Percentiles rank a stretch among this genome's conserved stretches.
Conservation (phyloP, 2,113 vertebrate species). For the Petaurus breviceps region DNA sequence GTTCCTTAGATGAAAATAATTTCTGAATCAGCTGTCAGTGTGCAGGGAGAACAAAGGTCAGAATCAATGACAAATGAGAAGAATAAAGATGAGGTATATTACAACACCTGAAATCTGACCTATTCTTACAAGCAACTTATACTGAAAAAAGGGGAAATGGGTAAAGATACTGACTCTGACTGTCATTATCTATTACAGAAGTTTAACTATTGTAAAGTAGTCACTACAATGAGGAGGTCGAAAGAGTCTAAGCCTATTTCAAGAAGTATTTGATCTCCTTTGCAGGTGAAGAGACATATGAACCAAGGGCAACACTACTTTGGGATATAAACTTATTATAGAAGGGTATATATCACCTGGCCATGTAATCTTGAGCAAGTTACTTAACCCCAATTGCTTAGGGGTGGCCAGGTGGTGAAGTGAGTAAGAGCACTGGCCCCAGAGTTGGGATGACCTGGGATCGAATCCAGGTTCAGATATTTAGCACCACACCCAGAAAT, state of each 20-base stretch:
- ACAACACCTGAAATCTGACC: not conserved
- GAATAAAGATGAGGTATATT: not conserved
- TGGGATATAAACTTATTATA: not conserved
- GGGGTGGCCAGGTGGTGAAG: no score
- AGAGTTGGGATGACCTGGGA: no score
- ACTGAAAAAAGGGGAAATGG: not conserved
- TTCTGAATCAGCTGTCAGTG: no score
- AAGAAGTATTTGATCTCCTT: not conserved
- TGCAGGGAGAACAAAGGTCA: not conserved
- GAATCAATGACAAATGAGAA: not conserved
- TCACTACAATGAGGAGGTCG: not conserved
- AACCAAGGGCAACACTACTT: not conserved
- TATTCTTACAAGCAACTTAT: not conserved
- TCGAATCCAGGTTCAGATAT: no score
- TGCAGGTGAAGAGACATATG: not conserved
- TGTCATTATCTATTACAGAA: not conserved
- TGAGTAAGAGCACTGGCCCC: no score
- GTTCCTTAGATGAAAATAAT: not conserved
- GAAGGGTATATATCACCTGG: no score
- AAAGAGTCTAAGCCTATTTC: not conserved
- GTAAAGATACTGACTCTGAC: not conserved
- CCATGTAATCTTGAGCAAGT: no score
- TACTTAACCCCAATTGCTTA: no score
- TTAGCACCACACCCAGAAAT: no score
- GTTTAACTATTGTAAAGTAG: not conserved